phyloP scores from a whole-genome alignment of 2,888 invertebrate species.

The Thyatira batis region DNA sequence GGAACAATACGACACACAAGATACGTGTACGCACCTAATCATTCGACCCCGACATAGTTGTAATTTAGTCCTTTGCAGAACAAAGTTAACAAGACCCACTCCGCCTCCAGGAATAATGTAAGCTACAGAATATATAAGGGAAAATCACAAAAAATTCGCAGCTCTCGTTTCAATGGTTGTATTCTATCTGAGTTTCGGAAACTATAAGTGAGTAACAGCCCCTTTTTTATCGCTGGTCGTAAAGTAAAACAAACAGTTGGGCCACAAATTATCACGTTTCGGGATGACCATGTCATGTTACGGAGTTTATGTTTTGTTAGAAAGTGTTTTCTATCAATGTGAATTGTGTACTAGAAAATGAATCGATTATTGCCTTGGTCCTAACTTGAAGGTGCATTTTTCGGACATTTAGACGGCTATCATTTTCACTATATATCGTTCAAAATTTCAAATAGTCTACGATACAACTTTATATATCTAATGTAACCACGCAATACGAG shows the following conservation, averaged over 20 bases:
- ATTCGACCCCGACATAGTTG: slow-evolving; percentile 35
- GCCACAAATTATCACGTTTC: slow-evolving; percentile 49
- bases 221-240: slow-evolving; percentile 56
- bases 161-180: slow-evolving; percentile 29
- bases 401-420: not conserved
- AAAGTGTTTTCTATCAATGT: not conserved
- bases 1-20: slow-evolving; percentile 16
- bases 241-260: slow-evolving; percentile 53
- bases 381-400: too few relatives aligned
- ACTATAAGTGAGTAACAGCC: slow-evolving; percentile 47
- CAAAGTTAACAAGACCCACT: slow-evolving; percentile 28
- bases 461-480: too few relatives aligned
- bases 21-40: slow-evolving; percentile 42
- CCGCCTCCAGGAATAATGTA: not conserved
- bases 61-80: slow-evolving; percentile 34
- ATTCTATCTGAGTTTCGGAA: slow-evolving; percentile 35
- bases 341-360: too few relatives aligned
- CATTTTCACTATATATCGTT: too few relatives aligned
- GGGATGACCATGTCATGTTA: slow-evolving; percentile 32
- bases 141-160: slow-evolving; percentile 8
- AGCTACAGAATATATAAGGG: not conserved
- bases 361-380: too few relatives aligned
- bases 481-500: not conserved
- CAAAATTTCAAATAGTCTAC: too few relatives aligned
- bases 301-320: too few relatives aligned